Base-by-base conservation (phyloP, 1,140 invertebrate species). In the Macrobrachium nipponense region DNA sequence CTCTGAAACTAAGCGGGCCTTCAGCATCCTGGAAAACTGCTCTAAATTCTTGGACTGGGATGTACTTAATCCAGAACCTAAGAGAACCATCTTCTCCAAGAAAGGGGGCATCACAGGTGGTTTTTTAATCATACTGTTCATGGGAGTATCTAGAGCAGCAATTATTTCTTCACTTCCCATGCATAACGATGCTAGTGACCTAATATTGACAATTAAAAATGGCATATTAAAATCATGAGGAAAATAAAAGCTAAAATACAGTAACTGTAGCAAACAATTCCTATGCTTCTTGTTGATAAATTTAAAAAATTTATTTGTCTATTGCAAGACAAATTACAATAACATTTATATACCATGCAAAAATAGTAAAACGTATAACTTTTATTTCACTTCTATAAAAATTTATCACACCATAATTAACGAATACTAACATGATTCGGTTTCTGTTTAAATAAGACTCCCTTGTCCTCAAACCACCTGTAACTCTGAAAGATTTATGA, bases 81-180 rank as follows among this genome's bases (percentile, higher is more conserved):
- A 80, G n/a, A 86, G 36, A 12, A 86, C 77, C 11, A 86, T 60
- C 58, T 72, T 86, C 44, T 80, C 62, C 68, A 59, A 44, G 23
- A 58, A 61, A n/a, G 59, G 62, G 11, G 44, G 61, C 61, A 44
- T 36, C 11, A 14, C 15, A 18, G 20, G 59, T 58, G 20, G 27
- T 14, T 18, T 62, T n/a, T 11, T 61, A 18, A 80, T 15, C 12
- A 15, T 18, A 17, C 17, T 17, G 36, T 86, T 76, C 12, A 27
- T 36, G 43, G 27, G 62, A 17, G 84, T 86, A 64, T 86, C 77
- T 36, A 86, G 44, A 23, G 77, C 84, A 58, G 59, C 51, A 2
- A n/a, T 18, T 17, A 86, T 60, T 59, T 64, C 51, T 23, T 27
- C 64, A 43, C 76, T 36, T 27, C 59, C 72, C 14, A 68, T 78